Percentiles rank a stretch among this genome's conserved stretches.
Conservation (phyloP, 2,888 invertebrate species). For the Ctenicera cuprea region DNA sequence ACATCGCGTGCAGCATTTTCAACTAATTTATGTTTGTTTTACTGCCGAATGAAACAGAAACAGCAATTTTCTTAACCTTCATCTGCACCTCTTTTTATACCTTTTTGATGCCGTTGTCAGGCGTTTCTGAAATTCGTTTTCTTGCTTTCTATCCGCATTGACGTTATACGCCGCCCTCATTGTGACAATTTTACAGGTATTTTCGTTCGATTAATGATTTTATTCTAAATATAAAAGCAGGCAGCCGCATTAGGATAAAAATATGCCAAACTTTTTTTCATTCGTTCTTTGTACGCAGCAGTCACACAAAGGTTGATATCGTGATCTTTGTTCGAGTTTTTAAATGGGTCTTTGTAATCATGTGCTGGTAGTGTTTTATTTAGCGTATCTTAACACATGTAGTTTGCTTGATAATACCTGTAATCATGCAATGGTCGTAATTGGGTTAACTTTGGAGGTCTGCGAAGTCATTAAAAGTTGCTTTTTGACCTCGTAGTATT, state of each 20-base stretch:
- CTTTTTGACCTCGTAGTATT: neutral
- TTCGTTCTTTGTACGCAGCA: neutral
- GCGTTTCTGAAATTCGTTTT: constrained; percentile 11
- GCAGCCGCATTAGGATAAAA: neutral
- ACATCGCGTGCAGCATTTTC: no score
- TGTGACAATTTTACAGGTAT: neutral
- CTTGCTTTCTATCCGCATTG: neutral
- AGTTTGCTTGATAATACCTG: constrained; percentile 2
- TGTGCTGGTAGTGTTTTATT: constrained; percentile 1
- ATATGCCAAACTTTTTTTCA: neutral
- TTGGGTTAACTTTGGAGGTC: neutral
- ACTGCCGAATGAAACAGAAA: neutral
- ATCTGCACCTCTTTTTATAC: neutral
- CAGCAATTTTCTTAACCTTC: neutral
- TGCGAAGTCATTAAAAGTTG: neutral
- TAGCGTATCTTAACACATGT: neutral
- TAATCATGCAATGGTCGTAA: constrained; percentile 11
- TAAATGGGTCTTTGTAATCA: neutral
- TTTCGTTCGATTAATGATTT: constrained; percentile 10
- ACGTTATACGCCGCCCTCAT: neutral
- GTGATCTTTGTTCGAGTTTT: constrained; percentile 14
- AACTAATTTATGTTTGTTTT: no score
- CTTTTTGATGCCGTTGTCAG: constrained; percentile 6
- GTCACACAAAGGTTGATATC: constrained; percentile 6
- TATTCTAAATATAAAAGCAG: constrained; percentile 22